phyloP scores from a whole-genome alignment of 2,113 vertebrate species.

The Carassius carassius region DNA sequence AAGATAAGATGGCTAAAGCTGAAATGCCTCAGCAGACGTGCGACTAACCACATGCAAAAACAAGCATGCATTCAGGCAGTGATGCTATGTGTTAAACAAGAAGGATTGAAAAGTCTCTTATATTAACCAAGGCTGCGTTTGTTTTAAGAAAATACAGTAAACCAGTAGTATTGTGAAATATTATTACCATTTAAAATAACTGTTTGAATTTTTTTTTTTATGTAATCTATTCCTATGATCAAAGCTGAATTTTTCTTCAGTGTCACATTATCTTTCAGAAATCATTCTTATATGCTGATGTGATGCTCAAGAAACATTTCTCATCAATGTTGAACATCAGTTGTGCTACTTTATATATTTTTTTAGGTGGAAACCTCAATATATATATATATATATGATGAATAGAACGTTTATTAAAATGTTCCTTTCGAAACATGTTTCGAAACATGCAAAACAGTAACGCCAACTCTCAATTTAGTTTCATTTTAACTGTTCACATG shows the following conservation, averaged over 20 bases:
- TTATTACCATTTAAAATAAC: too few species aligned
- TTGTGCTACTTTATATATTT: not conserved
- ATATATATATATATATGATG: not conserved
- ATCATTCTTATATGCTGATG: not conserved
- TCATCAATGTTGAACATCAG: not conserved
- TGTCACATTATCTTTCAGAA: not conserved
- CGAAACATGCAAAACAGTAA: slow-evolving; percentile 1
- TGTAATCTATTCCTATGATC: not conserved
- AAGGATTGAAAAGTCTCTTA: not conserved
- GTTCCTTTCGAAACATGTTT: too few species aligned
- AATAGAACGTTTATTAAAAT: not conserved
- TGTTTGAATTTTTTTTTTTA: not conserved
- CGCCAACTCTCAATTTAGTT: not conserved
- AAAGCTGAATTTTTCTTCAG: not conserved
- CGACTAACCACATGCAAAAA: not conserved
- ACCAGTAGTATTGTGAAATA: not conserved
- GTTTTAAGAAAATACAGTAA: not conserved
- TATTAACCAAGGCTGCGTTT: not conserved
- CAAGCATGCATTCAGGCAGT: not conserved
- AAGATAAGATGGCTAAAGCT: not conserved
- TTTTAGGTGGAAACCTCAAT: not conserved
- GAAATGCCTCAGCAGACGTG: not conserved
- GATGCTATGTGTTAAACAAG: not conserved
- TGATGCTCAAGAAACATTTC: not conserved
- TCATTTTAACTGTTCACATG: not conserved